Evolutionary conservation across 1,140 invertebrate species (phyloP).

Genomic region (Tetragnatha versicolor): DNA sequence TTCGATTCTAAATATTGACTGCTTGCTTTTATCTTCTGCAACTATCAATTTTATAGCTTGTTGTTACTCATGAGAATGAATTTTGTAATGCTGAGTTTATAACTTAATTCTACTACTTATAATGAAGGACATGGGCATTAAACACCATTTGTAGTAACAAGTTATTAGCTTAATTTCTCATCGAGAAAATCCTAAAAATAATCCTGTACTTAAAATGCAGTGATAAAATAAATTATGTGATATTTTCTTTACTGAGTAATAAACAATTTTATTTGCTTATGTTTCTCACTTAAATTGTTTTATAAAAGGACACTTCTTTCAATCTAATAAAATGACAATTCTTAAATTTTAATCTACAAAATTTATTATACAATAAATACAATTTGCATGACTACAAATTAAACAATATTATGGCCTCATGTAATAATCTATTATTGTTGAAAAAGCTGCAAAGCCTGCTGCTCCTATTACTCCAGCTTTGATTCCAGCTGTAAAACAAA

Average conservation of each 20-base stretch:
- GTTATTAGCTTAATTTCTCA: no score
- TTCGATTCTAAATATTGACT: no score
- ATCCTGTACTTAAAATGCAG: conserved; percentile 4
- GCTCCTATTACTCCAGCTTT: conserved; percentile 92
- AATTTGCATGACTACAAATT: conserved; percentile 1
- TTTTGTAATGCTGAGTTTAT: no score
- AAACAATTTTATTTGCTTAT: not conserved
- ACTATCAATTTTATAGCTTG: no score
- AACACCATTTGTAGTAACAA: no score
- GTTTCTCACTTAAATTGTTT: no score
- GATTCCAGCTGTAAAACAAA: conserved; percentile 80
- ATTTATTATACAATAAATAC: not conserved
- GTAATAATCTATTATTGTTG: conserved; percentile 93
- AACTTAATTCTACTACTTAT: no score
- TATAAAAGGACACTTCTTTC: not conserved
- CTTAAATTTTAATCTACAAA: no score
- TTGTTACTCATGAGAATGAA: no score
- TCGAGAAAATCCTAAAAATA: not conserved
- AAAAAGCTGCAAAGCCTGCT: conserved; percentile 94
- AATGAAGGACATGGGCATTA: no score
- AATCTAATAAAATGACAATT: not conserved
- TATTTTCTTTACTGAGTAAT: conserved; percentile 4
- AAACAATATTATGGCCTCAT: conserved; percentile 67
- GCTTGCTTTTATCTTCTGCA: no score
- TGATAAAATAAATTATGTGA: not conserved